Percentiles rank a stretch among this genome's conserved stretches.
These are phyloP conservation scores for Merodon equestris DNA, from an alignment of 2,888 invertebrate species.

Conservation along the genomic window DNA sequence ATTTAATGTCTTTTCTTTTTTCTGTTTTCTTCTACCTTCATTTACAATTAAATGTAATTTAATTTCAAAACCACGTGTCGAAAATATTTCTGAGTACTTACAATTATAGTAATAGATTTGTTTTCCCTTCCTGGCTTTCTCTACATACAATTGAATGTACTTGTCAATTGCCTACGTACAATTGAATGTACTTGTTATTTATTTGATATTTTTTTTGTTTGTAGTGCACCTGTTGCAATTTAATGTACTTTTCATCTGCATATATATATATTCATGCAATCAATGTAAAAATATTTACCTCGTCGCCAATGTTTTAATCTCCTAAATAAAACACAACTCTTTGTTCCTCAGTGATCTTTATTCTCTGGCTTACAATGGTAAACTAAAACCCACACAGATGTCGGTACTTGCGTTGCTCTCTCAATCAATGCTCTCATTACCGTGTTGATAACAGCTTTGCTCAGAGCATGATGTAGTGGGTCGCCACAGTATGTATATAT, in stretches of 20 bases:
- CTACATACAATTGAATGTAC: slow-evolving; percentile 1
- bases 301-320: no score
- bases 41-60: slow-evolving; percentile 3
- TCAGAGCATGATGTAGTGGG: no score
- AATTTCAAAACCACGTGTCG: neutral
- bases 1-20: slow-evolving; percentile 15
- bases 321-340: no score
- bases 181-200: neutral
- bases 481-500: no score
- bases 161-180: neutral
- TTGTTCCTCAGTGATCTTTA: no score
- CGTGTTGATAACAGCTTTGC: no score
- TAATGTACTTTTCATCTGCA: neutral
- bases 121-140: neutral
- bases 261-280: no score
- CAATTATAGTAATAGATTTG: neutral
- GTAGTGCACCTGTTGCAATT: neutral
- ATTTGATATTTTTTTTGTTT: neutral
- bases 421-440: no score
- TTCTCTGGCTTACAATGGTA: no score
- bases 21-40: neutral
- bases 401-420: no score
- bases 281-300: no score
- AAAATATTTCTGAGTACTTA: neutral
- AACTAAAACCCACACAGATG: no score